Conservation (phyloP, 2,797 vertebrate species). For the Darevskia mixta region DNA sequence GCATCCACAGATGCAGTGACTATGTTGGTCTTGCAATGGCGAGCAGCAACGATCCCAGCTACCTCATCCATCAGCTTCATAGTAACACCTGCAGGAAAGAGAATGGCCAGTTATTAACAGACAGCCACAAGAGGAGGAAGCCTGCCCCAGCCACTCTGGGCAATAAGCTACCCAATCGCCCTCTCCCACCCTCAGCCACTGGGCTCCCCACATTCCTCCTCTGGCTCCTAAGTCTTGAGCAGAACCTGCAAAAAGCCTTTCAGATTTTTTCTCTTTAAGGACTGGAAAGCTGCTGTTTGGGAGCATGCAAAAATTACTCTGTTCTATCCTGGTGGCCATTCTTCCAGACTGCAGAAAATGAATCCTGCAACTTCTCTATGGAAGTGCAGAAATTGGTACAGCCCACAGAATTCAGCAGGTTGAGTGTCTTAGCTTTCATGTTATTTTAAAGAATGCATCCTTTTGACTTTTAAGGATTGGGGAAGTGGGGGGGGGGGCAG, state of each 20-base stretch:
- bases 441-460: not conserved
- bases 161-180: not conserved
- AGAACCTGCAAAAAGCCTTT: not conserved
- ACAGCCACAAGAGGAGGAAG: not conserved
- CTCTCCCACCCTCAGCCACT: not conserved
- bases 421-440: not conserved
- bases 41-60: conserved; percentile 90
- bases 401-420: not conserved
- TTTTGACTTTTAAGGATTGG: not conserved
- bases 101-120: not conserved
- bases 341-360: not conserved
- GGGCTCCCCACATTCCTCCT: not conserved
- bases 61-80: conserved; percentile 99
- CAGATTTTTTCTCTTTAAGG: not conserved
- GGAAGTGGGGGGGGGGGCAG: too few species aligned
- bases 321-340: not conserved
- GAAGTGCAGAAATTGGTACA: not conserved
- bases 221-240: not conserved
- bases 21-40: conserved; percentile 95
- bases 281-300: not conserved
- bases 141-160: too few species aligned
- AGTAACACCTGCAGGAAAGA: conserved; percentile 85
- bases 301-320: not conserved
- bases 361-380: not conserved
- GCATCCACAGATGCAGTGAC: conserved; percentile 95